Evolutionary conservation across 1,140 invertebrate species (phyloP), one percentile per base, ranked within the genome.

Genomic region (Drosophila kepulauana): DNA sequence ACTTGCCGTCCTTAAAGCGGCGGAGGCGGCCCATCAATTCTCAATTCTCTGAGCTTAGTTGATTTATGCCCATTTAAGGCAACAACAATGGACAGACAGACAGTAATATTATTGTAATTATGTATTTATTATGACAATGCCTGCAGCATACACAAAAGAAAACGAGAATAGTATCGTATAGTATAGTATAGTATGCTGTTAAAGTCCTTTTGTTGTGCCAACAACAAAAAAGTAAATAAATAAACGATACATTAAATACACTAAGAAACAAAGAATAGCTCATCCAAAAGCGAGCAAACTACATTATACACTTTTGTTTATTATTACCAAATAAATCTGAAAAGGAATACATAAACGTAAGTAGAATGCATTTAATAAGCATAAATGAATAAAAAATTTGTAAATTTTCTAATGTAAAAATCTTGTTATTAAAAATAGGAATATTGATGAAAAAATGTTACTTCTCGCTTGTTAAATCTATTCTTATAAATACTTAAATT

Each of bases 61-160:
- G 70, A 73, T 73, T 73, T 73, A 73, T 73, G 54, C 28, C 30
- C 35, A 38, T 67, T 51, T 45, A 13, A 16, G 38, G n/a, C 63
- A 59, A 45, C 70, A 58, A 67, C 64, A 73, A 59, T 59, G 64
- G 13, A 25, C 20, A 25, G 20, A 25, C 20, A 25, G 20, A 25
- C 57, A 13, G 28, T 58, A 33, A 61, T 35, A 46, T 61, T 38
- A 73, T 52, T 38, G 64, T 67, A 73, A 73, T 73, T 61, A 73
- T 61, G 56, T 73, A 68, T 68, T 52, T 46, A 52, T 68, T 59
- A 73, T 73, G 30, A 46, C 56, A 52, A 67, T 73, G 63, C 68
- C 15, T 35, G 49, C 38, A 46, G 58, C 41, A 59, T 13, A 10
- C 43, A 46, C 41, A 46, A 59, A 59, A 59, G 41, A 28, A 59